Conservation (phyloP, 2,797 vertebrate species). For the Remorina albescens region DNA sequence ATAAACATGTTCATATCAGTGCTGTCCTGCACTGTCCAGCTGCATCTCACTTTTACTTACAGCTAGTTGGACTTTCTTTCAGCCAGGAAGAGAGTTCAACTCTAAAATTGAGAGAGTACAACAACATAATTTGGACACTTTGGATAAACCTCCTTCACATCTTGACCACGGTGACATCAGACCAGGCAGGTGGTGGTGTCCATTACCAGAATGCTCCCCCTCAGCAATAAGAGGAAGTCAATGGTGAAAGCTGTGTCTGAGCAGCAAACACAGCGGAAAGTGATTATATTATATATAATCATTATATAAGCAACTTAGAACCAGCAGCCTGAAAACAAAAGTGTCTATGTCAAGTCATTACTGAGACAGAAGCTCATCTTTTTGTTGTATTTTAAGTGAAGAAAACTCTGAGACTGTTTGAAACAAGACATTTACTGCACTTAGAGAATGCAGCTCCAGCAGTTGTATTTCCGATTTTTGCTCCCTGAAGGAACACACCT, state of each 20-base stretch:
- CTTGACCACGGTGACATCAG: background rate
- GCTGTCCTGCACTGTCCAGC: background rate
- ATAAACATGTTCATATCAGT: conserved; percentile 2
- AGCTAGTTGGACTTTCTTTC: too few relatives aligned
- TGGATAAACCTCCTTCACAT: background rate
- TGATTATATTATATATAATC: too few relatives aligned
- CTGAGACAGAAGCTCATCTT: background rate
- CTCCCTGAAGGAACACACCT: background rate
- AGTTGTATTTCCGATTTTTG: background rate
- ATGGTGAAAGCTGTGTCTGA: too few relatives aligned
- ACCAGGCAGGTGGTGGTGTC: background rate
- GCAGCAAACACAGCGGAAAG: too few relatives aligned
- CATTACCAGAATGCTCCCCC: too few relatives aligned
- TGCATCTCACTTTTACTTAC: background rate
- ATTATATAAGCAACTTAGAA: too few relatives aligned
- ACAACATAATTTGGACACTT: too few relatives aligned
- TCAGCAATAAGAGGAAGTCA: too few relatives aligned
- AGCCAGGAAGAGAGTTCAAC: background rate
- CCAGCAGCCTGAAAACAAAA: background rate
- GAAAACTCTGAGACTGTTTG: too few relatives aligned
- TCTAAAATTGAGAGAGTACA: too few relatives aligned
- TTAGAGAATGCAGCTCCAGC: background rate
- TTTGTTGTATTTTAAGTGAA: background rate
- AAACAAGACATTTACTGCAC: background rate
- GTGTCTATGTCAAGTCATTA: background rate